Percentiles rank a stretch among this genome's conserved stretches.
These are phyloP conservation scores for Endomychus coccineus DNA, from an alignment of 2,888 invertebrate genomes.

Conservation along the genomic window DNA sequence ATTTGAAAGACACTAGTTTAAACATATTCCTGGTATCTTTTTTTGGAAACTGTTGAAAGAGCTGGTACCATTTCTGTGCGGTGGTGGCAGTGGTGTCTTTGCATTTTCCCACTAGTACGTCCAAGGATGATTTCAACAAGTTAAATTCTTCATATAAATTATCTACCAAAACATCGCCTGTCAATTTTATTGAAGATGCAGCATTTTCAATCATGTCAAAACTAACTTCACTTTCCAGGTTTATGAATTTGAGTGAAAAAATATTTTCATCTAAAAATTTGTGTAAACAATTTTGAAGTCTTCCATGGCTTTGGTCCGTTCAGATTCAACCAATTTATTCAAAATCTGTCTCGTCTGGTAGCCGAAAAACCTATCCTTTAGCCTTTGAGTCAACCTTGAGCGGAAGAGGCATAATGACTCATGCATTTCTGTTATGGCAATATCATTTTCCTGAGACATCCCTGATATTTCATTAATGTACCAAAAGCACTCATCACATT, in stretches of 20 bases:
- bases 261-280: constrained; percentile 7
- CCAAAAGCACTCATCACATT: constrained; percentile 3
- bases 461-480: constrained; percentile 6
- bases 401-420: constrained; percentile 2
- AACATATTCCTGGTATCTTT: constrained; percentile 9
- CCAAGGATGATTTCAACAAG: constrained; percentile 9
- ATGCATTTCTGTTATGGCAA: constrained; percentile 5
- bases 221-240: constrained; percentile 6
- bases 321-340: constrained; percentile 4
- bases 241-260: constrained; percentile 4
- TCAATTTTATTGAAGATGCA: constrained; percentile 5
- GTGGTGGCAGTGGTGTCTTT: constrained; percentile 10
- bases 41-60: constrained; percentile 10
- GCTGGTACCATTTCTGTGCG: constrained; percentile 9
- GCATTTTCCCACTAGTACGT: constrained; percentile 8
- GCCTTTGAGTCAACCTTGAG: constrained; percentile 3
- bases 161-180: constrained; percentile 11
- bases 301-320: constrained; percentile 4
- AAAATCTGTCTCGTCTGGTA: constrained; percentile 3
- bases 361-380: constrained; percentile 5
- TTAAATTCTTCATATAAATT: constrained; percentile 11
- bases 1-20: constrained; percentile 4
- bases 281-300: constrained; percentile 4
- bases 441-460: constrained; percentile 3
- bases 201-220: constrained; percentile 8